Evolutionary conservation across 2,113 vertebrate species (phyloP), one percentile per base, ranked within the genome.

Genomic region (Rhinolophus sinicus): DNA sequence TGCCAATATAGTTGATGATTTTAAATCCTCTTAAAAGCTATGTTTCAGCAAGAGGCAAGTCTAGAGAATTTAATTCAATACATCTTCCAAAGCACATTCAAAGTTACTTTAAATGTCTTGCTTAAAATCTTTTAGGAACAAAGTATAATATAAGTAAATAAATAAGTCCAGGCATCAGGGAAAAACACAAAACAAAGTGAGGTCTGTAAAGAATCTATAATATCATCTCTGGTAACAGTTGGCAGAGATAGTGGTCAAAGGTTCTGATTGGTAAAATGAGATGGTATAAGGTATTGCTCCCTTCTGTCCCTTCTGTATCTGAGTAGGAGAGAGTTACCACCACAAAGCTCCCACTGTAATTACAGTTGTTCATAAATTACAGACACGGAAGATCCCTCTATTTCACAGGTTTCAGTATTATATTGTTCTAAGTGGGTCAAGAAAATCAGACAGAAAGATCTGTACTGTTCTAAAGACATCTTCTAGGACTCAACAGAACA

Each of bases 81-180:
- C 12, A 3, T 64, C 54, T 54, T 94, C 22, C 28, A 92, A 94
- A 92, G 72, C 13, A 44, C 9, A 69, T 40, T 47, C 70, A 30
- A 94, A 88, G 33, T 80, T 70, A 88, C 52, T 88, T 95, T 86
- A 77, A 96, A 24, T 62, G 21, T 84, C 16, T 35, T 78, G 7
- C 9, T 21, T 82, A 88, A 60, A 95, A 90, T 83, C 24, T 95
- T 89, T 86, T 35, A 83, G 69, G 35, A 92, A 87, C 6, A 90
- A 86, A 75, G 13, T 54, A 70, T 19, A 47, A 2, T 50, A 65
- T 78, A 70, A 88, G 54, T 76, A 88, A 95, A 85, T 62, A 64
- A 78, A 44, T 44, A 67, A 5, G 38, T 50, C 88, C 35, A 69
- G 33, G 22, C 35, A 84, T 73, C 44, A 38, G n/a, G 90, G 40